A percentile compares a stretch with the other conserved stretches of the same genome.
phyloP scores from a whole-genome alignment of 1,140 invertebrate species.

The Anthonomus grandis region DNA sequence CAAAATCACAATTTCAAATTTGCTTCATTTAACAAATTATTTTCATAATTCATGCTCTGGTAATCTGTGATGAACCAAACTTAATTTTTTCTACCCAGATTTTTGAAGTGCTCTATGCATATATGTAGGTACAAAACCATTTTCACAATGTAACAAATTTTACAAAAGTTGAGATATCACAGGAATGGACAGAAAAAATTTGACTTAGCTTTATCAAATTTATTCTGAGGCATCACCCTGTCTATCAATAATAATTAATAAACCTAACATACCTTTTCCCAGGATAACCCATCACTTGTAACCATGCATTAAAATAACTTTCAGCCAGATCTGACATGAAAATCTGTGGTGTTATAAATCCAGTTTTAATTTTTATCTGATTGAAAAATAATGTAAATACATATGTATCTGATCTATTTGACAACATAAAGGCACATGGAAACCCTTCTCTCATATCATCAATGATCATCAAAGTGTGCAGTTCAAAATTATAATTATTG shows the following conservation, averaged over 20 bases:
- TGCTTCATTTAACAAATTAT: too few species aligned
- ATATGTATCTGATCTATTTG: constrained; percentile 15
- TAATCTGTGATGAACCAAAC: too few species aligned
- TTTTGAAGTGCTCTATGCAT: too few species aligned
- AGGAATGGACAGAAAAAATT: too few species aligned
- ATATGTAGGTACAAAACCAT: too few species aligned
- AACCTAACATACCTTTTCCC: not conserved
- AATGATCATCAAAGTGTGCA: constrained; percentile 12
- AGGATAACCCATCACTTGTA: constrained; percentile 4
- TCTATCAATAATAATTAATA: not conserved
- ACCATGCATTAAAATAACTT: constrained; percentile 18
- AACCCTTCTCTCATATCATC: constrained; percentile 22
- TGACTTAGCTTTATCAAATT: too few species aligned
- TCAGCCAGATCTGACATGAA: constrained; percentile 25
- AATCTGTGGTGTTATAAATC: not conserved
- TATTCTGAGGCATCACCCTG: too few species aligned
- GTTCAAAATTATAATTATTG: constrained; percentile 19
- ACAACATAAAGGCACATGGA: constrained; percentile 22
- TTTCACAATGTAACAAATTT: too few species aligned
- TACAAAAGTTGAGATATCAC: too few species aligned
- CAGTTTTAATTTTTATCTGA: constrained; percentile 5
- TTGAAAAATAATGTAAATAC: constrained; percentile 16
- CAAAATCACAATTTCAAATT: too few species aligned
- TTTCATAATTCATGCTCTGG: too few species aligned
- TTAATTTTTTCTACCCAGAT: too few species aligned